Evolutionary conservation across 2,888 invertebrate species (phyloP).

Genomic region (Drosophila testacea): DNA sequence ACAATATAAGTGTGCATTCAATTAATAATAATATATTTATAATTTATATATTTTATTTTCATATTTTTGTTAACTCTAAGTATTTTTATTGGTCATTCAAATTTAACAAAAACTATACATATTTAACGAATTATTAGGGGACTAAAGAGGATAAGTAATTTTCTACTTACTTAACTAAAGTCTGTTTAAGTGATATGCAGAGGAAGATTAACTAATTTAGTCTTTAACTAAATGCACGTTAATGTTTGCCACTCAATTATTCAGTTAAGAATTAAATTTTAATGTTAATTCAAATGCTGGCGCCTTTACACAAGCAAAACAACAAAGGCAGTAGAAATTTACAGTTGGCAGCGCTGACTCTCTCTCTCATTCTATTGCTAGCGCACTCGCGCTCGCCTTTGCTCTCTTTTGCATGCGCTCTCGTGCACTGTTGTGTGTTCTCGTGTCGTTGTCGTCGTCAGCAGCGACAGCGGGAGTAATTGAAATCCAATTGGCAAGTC

Average conservation of each 20-base stretch:
- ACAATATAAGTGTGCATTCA: no score
- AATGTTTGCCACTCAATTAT: background rate
- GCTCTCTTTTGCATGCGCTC: slow-evolving; percentile 1
- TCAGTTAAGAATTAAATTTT: background rate
- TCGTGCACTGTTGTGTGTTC: background rate
- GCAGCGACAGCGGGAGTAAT: slow-evolving; percentile 26
- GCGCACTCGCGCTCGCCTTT: slow-evolving; percentile 5
- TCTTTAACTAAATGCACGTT: background rate
- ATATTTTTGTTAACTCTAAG: no score
- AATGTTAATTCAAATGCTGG: slow-evolving; percentile 13
- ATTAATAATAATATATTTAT: no score
- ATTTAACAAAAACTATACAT: no score
- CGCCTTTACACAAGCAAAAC: background rate
- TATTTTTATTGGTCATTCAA: no score
- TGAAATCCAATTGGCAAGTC: slow-evolving; percentile 46
- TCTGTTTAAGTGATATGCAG: no score
- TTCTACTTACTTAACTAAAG: no score
- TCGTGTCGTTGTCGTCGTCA: slow-evolving; percentile 1
- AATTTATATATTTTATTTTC: no score
- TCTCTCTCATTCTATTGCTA: slow-evolving; percentile 2
- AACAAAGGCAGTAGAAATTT: slow-evolving; percentile 14
- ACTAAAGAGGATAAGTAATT: no score
- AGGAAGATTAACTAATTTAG: background rate
- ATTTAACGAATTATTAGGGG: no score
- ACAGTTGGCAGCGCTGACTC: slow-evolving; percentile 38